Conservation (phyloP, 2,797 vertebrate species). For the Ptychadena robeensis region DNA sequence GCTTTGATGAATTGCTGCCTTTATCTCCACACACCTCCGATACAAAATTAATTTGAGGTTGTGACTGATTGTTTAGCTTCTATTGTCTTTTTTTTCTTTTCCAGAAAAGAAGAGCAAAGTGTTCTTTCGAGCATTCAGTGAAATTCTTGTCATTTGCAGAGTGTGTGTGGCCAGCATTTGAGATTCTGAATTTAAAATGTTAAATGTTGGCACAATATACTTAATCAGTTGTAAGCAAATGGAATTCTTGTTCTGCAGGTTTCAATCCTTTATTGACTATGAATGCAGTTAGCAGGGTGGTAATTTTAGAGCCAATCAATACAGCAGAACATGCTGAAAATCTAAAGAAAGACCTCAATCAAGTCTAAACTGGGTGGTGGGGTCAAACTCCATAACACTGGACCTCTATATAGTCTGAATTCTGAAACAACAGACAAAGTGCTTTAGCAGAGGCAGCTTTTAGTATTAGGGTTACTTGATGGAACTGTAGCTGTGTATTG, state of each 20-base stretch:
- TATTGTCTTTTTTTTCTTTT: neutral
- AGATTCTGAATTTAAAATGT: no score
- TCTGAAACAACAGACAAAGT: no score
- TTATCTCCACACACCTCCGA: constrained; percentile 10
- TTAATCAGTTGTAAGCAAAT: no score
- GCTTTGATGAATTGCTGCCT: constrained; percentile 32
- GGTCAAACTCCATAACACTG: no score
- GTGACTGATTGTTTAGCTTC: constrained; percentile 9
- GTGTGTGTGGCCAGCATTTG: neutral
- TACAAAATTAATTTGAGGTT: constrained; percentile 7
- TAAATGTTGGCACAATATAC: no score
- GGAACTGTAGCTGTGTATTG: no score
- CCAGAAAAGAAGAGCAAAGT: neutral
- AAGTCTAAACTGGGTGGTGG: no score
- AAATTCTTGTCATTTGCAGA: neutral
- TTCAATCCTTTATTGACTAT: neutral
- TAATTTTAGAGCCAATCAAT: neutral
- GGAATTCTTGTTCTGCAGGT: neutral
- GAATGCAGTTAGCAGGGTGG: neutral
- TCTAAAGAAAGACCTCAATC: no score
- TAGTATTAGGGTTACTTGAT: no score
- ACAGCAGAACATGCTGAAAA: neutral
- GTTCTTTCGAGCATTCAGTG: neutral
- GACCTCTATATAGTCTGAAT: no score
- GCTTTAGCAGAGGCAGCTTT: no score